Conservation (phyloP, 92 coral and sea anemone genomes). For the Desmophyllum pertusum region DNA sequence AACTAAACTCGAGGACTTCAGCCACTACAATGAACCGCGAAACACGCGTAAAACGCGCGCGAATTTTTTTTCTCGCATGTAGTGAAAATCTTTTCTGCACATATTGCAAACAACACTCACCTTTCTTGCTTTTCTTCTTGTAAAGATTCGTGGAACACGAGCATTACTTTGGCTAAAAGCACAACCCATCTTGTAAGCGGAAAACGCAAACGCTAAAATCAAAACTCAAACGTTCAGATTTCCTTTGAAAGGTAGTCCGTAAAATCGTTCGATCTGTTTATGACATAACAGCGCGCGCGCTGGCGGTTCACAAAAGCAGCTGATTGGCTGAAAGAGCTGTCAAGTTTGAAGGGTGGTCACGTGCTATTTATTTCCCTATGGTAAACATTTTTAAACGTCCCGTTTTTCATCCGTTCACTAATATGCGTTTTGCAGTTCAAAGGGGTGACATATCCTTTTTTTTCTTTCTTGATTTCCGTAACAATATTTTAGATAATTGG, state of each 20-base stretch:
- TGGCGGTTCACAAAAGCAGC: background rate
- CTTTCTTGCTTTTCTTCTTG: background rate
- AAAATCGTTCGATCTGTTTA: background rate
- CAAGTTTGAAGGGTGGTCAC: background rate
- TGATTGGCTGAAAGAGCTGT: constrained; percentile 1
- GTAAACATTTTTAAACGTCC: no score
- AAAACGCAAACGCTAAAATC: no score
- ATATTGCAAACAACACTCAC: background rate
- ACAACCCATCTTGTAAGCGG: background rate
- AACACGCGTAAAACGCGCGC: background rate
- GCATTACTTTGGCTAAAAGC: background rate
- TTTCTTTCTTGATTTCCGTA: no score
- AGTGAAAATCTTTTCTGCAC: background rate
- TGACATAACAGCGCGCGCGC: background rate
- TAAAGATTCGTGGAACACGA: background rate
- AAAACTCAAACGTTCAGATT: background rate
- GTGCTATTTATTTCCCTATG: background rate
- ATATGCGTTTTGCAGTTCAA: no score
- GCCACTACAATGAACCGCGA: background rate
- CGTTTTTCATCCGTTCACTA: no score
- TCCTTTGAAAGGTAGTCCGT: background rate
- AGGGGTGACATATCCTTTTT: no score
- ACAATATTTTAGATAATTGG: no score
- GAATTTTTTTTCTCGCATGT: background rate
- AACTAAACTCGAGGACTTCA: no score